phyloP scores from a whole-genome alignment of 2,888 invertebrate genomes.

The Idaea biselata region DNA sequence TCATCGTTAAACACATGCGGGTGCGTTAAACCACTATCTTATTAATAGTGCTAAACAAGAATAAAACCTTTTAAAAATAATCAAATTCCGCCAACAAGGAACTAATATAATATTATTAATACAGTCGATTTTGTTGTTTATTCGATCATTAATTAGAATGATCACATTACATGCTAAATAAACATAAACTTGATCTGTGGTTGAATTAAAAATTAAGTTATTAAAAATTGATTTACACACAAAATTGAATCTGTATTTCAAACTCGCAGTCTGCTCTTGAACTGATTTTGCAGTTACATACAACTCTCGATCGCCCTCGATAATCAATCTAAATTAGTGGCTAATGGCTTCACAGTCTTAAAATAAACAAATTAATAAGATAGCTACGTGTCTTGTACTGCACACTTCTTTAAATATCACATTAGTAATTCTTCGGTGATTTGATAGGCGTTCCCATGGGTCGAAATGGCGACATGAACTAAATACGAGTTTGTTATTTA shows the following conservation, averaged over 20 bases:
- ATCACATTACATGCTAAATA: not conserved
- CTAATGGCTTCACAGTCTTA: not conserved
- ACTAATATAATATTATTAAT: not conserved
- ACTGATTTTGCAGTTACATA: not conserved
- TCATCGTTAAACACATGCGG: not conserved
- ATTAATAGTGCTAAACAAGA: not conserved
- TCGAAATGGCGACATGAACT: not conserved
- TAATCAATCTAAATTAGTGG: conserved; percentile 5
- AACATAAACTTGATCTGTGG: not conserved
- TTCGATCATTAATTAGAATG: not conserved
- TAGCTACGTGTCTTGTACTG: not conserved
- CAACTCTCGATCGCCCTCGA: conserved; percentile 1
- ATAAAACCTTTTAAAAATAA: not conserved
- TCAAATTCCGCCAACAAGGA: too few relatives aligned
- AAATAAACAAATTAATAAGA: not conserved
- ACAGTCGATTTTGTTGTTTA: not conserved
- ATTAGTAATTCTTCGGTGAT: not conserved
- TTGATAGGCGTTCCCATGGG: not conserved
- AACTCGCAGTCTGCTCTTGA: not conserved
- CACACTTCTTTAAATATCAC: not conserved
- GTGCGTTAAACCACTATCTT: not conserved
- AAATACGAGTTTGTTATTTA: too few relatives aligned
- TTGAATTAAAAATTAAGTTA: not conserved
- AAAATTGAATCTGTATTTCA: not conserved
- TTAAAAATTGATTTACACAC: not conserved